Conservation (phyloP, 2,113 vertebrate genomes). For the Saguinus imperator region DNA sequence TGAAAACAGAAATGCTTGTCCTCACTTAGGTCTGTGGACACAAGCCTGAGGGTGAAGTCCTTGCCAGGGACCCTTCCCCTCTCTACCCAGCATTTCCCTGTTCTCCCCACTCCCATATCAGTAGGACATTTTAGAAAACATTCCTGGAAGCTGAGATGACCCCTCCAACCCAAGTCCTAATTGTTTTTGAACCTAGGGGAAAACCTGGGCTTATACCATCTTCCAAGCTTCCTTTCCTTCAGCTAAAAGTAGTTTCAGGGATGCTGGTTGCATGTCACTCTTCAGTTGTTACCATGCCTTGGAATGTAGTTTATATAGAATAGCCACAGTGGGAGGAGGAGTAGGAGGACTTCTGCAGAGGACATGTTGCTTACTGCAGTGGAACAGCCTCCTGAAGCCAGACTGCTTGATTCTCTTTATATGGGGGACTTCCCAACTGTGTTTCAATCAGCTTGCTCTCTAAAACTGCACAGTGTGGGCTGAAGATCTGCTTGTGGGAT, state of each 20-base stretch:
- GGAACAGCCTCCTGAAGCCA: not conserved
- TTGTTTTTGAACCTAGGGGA: not conserved
- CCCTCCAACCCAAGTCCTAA: not conserved
- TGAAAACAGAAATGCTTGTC: too few species aligned
- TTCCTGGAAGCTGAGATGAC: not conserved
- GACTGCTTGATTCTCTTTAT: not conserved
- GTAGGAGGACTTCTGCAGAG: not conserved
- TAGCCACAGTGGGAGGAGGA: not conserved
- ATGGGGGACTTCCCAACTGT: too few species aligned
- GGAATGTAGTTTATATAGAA: not conserved
- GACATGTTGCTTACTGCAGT: too few species aligned
- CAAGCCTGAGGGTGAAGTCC: too few species aligned
- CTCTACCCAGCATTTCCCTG: too few species aligned
- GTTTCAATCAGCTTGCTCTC: not conserved
- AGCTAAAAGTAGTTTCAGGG: not conserved
- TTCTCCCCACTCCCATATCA: too few species aligned
- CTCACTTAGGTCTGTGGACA: too few species aligned
- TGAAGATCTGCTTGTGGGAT: too few species aligned
- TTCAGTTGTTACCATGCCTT: not conserved
- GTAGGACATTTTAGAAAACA: too few species aligned
- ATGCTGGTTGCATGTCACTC: not conserved
- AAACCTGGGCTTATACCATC: not conserved
- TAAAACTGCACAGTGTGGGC: too few species aligned
- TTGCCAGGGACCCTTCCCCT: too few species aligned
- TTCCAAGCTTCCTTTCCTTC: not conserved